A percentile compares a stretch with the other conserved stretches of the same genome.
Evolutionary conservation across 2,797 vertebrate genomes (phyloP).

Genomic region (Sciurus vulgaris): DNA sequence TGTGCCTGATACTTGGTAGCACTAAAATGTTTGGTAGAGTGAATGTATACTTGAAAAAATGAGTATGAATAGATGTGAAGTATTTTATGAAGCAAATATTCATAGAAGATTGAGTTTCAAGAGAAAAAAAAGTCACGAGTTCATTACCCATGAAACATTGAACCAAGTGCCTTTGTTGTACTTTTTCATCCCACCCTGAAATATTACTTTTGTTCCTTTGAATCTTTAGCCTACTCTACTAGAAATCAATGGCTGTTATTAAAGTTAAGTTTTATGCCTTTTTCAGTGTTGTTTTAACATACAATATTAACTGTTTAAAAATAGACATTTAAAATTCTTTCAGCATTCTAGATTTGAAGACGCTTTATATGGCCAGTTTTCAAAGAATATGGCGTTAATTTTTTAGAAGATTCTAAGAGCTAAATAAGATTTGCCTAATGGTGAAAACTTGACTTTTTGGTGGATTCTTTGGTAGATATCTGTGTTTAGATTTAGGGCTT

Average conservation of each 20-base stretch:
- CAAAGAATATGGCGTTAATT: background rate
- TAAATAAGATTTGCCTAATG: conserved; percentile 51
- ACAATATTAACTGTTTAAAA: background rate
- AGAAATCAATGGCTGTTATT: conserved; percentile 23
- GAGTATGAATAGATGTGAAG: background rate
- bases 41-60: conserved; percentile 29
- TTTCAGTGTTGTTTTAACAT: background rate
- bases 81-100: conserved; percentile 20
- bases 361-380: conserved; percentile 20
- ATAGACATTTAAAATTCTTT: background rate
- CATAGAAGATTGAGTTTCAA: background rate
- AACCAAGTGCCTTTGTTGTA: background rate
- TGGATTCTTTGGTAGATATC: background rate
- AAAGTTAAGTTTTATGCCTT: conserved; percentile 17
- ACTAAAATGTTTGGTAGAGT: conserved; percentile 44
- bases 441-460: conserved; percentile 18
- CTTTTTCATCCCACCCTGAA: background rate
- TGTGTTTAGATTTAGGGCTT: conserved; percentile 34
- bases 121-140: background rate
- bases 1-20: background rate
- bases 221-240: background rate
- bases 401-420: background rate
- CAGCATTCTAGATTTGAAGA: conserved; percentile 17
- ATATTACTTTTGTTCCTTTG: conserved; percentile 39
- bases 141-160: conserved; percentile 24